Conservation (phyloP, 2,888 invertebrate species). For the Nomada flava region DNA sequence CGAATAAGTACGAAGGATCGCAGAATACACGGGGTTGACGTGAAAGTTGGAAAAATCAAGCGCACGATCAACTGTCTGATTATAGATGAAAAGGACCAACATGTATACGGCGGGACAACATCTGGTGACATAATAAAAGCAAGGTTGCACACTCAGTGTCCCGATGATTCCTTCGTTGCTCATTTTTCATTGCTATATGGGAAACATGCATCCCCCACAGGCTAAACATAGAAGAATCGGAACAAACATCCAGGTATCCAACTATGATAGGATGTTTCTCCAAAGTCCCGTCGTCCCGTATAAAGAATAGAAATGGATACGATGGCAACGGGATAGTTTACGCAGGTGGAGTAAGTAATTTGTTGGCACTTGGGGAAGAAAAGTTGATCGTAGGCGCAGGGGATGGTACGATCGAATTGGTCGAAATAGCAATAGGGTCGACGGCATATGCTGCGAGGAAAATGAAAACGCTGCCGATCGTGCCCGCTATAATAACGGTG, state of each 20-base stretch:
- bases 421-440: slow-evolving; percentile 83
- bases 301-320: slow-evolving; percentile 85
- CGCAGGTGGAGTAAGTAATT: slow-evolving; percentile 88
- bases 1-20: slow-evolving; percentile 89
- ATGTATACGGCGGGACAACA: slow-evolving; percentile 93
- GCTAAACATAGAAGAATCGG: slow-evolving; percentile 84
- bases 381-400: slow-evolving; percentile 92
- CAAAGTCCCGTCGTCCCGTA: slow-evolving; percentile 85
- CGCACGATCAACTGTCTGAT: slow-evolving; percentile 91
- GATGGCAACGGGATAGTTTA: slow-evolving; percentile 84
- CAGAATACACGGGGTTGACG: slow-evolving; percentile 90
- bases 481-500: slow-evolving; percentile 84
- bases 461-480: slow-evolving; percentile 77
- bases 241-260: slow-evolving; percentile 79
- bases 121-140: slow-evolving; percentile 89
- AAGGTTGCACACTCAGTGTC: slow-evolving; percentile 45
- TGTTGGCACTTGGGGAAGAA: slow-evolving; percentile 87
- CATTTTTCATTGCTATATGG: background rate
- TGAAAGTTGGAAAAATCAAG: slow-evolving; percentile 91
- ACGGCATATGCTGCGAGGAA: slow-evolving; percentile 17
- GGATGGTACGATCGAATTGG: slow-evolving; percentile 91
- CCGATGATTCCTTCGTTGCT: background rate
- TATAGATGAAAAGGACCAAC: slow-evolving; percentile 89
- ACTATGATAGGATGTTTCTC: slow-evolving; percentile 88
- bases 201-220: slow-evolving; percentile 83